Base-by-base conservation (phyloP, 2,888 invertebrate species). In the Falcaria lacertinaria region DNA sequence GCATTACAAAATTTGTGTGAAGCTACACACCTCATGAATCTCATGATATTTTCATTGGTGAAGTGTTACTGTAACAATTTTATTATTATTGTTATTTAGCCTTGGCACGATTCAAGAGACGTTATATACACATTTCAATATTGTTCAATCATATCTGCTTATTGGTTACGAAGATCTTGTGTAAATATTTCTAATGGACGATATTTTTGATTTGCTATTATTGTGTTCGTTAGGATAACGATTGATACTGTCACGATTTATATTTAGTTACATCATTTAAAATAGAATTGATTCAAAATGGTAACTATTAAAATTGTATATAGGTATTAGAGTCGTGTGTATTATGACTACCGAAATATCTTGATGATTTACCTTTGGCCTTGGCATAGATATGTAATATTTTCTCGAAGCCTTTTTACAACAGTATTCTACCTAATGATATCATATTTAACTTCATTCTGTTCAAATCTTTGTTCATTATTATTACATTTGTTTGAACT, bases 11-110 rank as follows among this genome's bases (percentile, higher is more conserved):
- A 43, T 42, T 42, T 42, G 36, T 42, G 42, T 33, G 39, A 42
- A 38, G 48, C 39, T 41, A 44, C 46, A 47, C 42, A 42, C 13
- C 35, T 17, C 19, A 19, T 19, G 13, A 36, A n/a, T n/a, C n/a
- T n/a, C n/a, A n/a, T n/a, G 3, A 19, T 50, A 64, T 63, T 74
- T 66, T 68, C 62, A 68, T 67, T 63, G 70, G 54, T 61, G 54
- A 71, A 77, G 70, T 75, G 72, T 72, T 75, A 65, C 68, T 64
- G 63, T 70, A 77, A 81, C 75, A 74, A 69, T 72, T n/a, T n/a
- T n/a, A n/a, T n/a, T 69, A 63, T 71, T 69, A 79, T 80, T 82
- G 77, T 80, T 74, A 59, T 57, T 58, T 52, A 74, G 57, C 85
- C 86, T 85, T 86, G 86, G 72, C 76, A 78, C 55, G 63, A 61